These are phyloP conservation scores for Cliona cf. orientalis DNA, from an alignment of 37 sponge, comb jelly and placozoan genomes.

Conservation along the genomic window DNA sequence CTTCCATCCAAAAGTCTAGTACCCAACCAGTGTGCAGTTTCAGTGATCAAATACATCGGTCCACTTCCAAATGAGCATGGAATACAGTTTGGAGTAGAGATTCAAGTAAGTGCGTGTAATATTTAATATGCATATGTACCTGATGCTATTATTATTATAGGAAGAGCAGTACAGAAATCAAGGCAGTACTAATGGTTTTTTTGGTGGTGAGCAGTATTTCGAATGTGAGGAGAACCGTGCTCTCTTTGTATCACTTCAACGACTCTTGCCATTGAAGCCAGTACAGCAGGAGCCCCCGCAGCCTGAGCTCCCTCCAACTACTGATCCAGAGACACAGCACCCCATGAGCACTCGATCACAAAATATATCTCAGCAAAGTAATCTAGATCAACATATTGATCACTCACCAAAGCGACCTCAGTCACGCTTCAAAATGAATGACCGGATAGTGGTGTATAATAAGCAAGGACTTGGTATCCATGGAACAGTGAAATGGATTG, in stretches of 20 bases:
- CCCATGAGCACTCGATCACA: background rate
- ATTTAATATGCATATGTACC: too few species aligned
- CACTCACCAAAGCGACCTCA: too few species aligned
- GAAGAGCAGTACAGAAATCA: conserved; percentile 5
- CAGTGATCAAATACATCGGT: conserved; percentile 25
- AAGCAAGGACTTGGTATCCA: conserved; percentile 5
- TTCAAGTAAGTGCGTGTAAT: conserved; percentile 49
- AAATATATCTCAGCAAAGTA: background rate
- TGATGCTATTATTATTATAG: conserved; percentile 10
- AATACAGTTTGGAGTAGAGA: conserved; percentile 51
- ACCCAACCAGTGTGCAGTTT: background rate
- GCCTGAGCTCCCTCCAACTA: background rate
- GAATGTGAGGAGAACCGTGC: conserved; percentile 43
- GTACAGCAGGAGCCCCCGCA: too few species aligned
- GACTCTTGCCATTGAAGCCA: background rate
- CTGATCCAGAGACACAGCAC: background rate
- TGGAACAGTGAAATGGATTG: conserved; percentile 62
- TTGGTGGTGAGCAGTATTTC: conserved; percentile 44
- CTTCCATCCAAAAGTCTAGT: too few species aligned
- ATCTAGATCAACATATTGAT: too few species aligned
- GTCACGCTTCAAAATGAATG: background rate
- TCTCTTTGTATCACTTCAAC: conserved; percentile 42
- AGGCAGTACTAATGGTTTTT: conserved; percentile 53
- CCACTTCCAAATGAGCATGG: conserved; percentile 14
- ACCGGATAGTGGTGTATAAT: conserved; percentile 35